phyloP scores from a whole-genome alignment of 2,797 vertebrate species.

The Parambassis ranga region DNA sequence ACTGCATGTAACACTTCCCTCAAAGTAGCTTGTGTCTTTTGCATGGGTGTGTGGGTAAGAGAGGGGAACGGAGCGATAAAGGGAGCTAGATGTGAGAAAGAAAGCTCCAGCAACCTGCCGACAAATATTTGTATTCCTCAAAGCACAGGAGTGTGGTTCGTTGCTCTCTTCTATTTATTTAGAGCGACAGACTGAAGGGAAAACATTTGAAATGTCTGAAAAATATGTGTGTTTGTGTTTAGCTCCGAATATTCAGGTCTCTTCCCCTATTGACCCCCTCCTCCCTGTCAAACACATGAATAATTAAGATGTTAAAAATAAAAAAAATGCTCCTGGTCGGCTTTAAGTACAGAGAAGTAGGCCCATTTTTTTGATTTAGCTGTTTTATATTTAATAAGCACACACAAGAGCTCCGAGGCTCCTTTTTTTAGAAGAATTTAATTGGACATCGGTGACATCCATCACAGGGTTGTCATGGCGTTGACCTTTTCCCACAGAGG shows the following conservation, averaged over 20 bases:
- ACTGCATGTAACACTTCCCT: constrained; percentile 69
- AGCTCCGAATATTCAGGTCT: constrained; percentile 78
- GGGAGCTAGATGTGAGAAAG: constrained; percentile 39
- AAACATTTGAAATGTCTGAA: constrained; percentile 49
- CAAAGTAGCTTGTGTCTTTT: constrained; percentile 51
- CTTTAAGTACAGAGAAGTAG: constrained; percentile 68
- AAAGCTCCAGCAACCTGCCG: constrained; percentile 65
- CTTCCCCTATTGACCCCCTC: constrained; percentile 79
- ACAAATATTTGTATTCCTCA: constrained; percentile 78
- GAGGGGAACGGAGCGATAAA: constrained; percentile 13
- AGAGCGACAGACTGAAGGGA: constrained; percentile 13
- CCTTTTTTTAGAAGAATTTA: constrained; percentile 79
- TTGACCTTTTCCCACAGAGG: constrained; percentile 83
- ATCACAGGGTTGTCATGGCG: constrained; percentile 84
- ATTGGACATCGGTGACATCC: constrained; percentile 85
- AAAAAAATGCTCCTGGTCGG: constrained; percentile 57
- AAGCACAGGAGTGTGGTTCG: constrained; percentile 65
- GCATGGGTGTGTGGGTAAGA: constrained; percentile 7
- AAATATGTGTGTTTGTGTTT: constrained; percentile 67
- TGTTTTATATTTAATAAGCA: constrained; percentile 87
- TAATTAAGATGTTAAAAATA: constrained; percentile 79
- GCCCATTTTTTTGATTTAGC: constrained; percentile 81
- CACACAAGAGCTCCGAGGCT: constrained; percentile 71
- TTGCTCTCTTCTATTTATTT: constrained; percentile 64
- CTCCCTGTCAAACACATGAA: constrained; percentile 74